phyloP scores from a whole-genome alignment of 2,113 vertebrate genomes.

The Empidonax alnorum region DNA sequence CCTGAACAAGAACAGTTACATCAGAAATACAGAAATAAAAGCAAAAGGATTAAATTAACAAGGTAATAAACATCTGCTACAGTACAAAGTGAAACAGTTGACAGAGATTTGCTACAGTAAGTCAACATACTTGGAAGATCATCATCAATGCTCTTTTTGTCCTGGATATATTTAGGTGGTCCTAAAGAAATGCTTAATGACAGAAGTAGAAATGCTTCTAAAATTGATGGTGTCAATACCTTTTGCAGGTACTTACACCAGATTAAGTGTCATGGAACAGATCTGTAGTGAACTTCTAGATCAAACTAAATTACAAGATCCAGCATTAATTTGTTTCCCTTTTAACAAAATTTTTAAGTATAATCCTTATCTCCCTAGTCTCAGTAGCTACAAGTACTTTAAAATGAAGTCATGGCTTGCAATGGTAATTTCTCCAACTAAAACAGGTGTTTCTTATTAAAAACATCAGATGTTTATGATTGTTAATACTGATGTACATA shows the following conservation, averaged over 20 bases:
- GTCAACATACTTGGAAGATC: neutral
- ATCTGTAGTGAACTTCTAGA: neutral
- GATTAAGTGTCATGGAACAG: neutral
- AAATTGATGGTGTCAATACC: neutral
- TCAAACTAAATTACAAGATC: neutral
- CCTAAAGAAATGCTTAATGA: neutral
- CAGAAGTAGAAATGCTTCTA: neutral
- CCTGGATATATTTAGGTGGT: neutral
- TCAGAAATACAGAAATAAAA: constrained; percentile 30
- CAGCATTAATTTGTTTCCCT: neutral
- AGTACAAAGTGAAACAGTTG: neutral
- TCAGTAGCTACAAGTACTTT: neutral
- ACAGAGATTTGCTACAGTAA: neutral
- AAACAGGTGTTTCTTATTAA: neutral
- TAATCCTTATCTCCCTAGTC: neutral
- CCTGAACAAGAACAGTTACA: constrained; percentile 18
- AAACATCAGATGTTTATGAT: neutral
- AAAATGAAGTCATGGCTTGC: neutral
- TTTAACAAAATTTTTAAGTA: neutral
- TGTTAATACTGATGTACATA: neutral
- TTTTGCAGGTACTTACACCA: neutral
- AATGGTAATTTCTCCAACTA: neutral
- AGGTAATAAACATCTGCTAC: neutral
- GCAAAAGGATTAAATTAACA: neutral
- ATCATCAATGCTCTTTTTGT: neutral